Percentiles rank a stretch among this genome's conserved stretches.
phyloP scores from a whole-genome alignment of 1,140 invertebrate genomes.

The Venturia canescens region DNA sequence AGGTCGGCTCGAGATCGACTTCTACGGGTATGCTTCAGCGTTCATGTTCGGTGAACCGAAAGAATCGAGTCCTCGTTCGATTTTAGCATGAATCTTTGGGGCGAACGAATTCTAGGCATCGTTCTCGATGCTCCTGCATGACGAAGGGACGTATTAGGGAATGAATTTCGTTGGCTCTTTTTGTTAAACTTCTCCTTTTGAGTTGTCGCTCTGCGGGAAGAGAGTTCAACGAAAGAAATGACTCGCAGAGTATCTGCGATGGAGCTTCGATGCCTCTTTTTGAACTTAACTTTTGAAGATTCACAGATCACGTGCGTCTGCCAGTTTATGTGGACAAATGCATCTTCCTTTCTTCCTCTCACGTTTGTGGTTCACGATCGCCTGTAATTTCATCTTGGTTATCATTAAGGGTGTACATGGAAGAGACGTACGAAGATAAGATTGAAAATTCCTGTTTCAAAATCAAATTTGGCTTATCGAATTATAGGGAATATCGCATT shows the following conservation, averaged over 20 bases:
- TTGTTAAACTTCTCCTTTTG: slow-evolving; percentile 9
- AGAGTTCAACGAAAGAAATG: neutral
- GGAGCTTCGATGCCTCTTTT: slow-evolving; percentile 7
- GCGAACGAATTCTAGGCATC: slow-evolving; percentile 40
- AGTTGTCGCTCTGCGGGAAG: neutral
- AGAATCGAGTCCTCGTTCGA: slow-evolving; percentile 22
- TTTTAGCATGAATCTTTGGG: slow-evolving; percentile 39
- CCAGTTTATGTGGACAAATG: neutral
- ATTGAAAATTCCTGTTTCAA: too few species aligned
- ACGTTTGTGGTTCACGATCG: neutral
- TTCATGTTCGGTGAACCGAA: neutral
- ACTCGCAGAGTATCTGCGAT: neutral
- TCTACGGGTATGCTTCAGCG: neutral
- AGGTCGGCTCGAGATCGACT: neutral
- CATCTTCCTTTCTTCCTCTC: neutral
- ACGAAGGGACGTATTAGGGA: slow-evolving; percentile 33
- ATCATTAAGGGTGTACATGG: neutral
- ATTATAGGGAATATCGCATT: too few species aligned
- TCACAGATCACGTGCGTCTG: neutral
- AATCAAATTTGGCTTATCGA: neutral
- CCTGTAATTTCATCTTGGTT: neutral
- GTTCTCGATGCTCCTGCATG: neutral
- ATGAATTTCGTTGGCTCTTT: slow-evolving; percentile 36
- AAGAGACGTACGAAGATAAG: neutral
- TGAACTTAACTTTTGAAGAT: neutral